Evolutionary conservation across 1,140 invertebrate genomes (phyloP).

Genomic region (Parapsyche elsis): DNA sequence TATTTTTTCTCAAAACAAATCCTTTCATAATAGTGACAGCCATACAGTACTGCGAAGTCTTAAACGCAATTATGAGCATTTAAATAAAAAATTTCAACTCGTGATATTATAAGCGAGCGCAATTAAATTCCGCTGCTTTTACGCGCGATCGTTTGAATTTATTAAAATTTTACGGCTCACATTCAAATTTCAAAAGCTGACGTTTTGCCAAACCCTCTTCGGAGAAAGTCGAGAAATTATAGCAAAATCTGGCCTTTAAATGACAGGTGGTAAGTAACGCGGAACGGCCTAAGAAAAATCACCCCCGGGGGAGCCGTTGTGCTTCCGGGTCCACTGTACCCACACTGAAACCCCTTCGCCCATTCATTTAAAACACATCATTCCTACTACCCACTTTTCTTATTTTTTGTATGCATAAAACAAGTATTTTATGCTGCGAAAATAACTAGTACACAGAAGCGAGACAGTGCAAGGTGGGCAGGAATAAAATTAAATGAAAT

Average conservation of each 20-base stretch:
- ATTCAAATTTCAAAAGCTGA: not conserved
- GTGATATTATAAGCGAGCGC: no score
- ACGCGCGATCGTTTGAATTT: no score
- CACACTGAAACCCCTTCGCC: constrained; percentile 26
- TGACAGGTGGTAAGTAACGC: constrained; percentile 45
- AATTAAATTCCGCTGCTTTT: no score
- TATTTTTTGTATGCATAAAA: not conserved
- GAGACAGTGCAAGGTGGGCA: not conserved
- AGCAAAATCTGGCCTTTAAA: constrained; percentile 41
- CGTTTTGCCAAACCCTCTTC: not conserved
- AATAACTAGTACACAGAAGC: no score
- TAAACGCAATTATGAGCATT: no score
- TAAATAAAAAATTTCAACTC: no score
- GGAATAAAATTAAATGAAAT: not conserved
- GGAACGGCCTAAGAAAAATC: constrained; percentile 43
- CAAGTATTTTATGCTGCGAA: no score
- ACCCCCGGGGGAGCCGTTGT: constrained; percentile 23
- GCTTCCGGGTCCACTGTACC: constrained; percentile 3
- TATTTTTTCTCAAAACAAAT: no score
- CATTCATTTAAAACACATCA: constrained; percentile 12
- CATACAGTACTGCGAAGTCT: no score
- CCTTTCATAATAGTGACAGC: no score
- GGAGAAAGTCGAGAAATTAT: constrained; percentile 31
- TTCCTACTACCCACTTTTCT: not conserved
- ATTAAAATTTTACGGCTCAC: no score